Evolutionary conservation across 2,797 vertebrate species (phyloP).

Genomic region (Periophthalmus magnuspinnatus): DNA sequence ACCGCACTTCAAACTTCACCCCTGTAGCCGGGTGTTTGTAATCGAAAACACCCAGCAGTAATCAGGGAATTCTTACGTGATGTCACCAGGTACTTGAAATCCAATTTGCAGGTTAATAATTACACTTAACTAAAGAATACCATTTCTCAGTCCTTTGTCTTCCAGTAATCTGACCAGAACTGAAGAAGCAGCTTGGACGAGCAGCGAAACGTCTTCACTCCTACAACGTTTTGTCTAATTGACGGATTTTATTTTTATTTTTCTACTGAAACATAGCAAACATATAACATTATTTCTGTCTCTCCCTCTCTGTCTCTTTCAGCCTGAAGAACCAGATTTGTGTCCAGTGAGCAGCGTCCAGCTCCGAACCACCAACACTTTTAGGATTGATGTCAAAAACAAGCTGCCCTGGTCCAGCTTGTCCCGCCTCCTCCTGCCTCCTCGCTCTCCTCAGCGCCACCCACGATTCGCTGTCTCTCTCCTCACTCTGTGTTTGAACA

Average conservation of each 20-base stretch:
- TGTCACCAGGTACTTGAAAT: too few relatives aligned
- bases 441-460: constrained; percentile 17
- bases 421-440: constrained; percentile 66
- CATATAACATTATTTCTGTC: background rate
- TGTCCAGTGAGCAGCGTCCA: constrained; percentile 74
- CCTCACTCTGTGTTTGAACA: constrained; percentile 17
- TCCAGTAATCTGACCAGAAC: too few relatives aligned
- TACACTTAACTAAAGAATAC: too few relatives aligned
- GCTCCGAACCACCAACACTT: constrained; percentile 44
- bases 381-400: constrained; percentile 83
- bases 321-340: constrained; percentile 84
- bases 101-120: too few relatives aligned
- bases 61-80: too few relatives aligned
- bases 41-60: too few relatives aligned
- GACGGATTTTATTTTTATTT: background rate
- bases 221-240: background rate
- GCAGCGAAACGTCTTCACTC: too few relatives aligned
- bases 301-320: constrained; percentile 16
- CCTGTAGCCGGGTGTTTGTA: too few relatives aligned
- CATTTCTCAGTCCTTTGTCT: too few relatives aligned
- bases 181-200: too few relatives aligned
- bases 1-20: too few relatives aligned
- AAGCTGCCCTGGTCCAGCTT: constrained; percentile 75
- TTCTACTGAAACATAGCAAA: background rate
- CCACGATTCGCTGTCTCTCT: constrained; percentile 20